phyloP scores from a whole-genome alignment of 2,113 vertebrate genomes.

The Kryptolebias marmoratus region DNA sequence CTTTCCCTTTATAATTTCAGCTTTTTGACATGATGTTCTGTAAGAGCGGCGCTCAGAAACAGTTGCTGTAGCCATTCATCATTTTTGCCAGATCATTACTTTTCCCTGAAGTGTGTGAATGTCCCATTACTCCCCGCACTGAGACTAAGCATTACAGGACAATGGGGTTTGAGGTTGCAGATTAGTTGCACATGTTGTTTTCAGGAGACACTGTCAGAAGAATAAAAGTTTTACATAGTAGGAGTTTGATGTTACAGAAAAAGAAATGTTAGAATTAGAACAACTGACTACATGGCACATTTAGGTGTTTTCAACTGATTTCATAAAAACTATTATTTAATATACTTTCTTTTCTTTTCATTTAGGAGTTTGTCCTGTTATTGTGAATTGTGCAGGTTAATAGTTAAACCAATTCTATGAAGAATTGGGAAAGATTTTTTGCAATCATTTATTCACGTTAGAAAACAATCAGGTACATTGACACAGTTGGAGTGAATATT shows the following conservation, averaged over 20 bases:
- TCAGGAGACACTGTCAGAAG: not conserved
- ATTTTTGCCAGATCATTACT: constrained; percentile 1
- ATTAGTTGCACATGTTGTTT: constrained; percentile 2
- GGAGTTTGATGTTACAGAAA: too few species aligned
- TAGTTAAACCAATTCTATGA: too few species aligned
- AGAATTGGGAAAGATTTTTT: too few species aligned
- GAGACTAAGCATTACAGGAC: not conserved
- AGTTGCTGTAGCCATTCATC: constrained; percentile 1
- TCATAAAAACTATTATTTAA: too few species aligned
- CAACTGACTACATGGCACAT: too few species aligned
- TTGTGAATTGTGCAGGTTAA: too few species aligned
- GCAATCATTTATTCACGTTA: too few species aligned
- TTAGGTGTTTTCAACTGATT: too few species aligned
- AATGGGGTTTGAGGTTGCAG: constrained; percentile 5
- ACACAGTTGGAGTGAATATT: not conserved
- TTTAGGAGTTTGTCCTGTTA: too few species aligned
- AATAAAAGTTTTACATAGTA: not conserved
- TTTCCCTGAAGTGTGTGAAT: constrained; percentile 7
- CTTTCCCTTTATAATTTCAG: not conserved
- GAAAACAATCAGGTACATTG: too few species aligned
- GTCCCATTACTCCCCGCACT: not conserved
- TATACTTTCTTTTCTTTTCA: too few species aligned
- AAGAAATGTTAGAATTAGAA: too few species aligned
- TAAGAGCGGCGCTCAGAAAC: constrained; percentile 6
- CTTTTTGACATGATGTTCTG: not conserved